Evolutionary conservation across 2,797 vertebrate species (phyloP).

Genomic region (Chiroxiphia lanceolata): DNA sequence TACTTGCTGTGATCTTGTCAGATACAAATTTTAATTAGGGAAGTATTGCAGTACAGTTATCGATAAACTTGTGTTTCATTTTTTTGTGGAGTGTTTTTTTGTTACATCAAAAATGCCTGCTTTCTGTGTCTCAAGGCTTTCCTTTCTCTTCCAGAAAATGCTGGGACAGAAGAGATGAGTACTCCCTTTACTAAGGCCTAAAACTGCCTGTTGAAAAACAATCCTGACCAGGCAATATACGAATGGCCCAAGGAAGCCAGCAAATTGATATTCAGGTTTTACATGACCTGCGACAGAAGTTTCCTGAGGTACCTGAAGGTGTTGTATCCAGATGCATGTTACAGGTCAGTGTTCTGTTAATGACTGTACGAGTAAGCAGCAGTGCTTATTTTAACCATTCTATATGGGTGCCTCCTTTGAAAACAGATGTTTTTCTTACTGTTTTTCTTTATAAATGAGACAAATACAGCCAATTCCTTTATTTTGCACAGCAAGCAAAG

Average conservation of each 20-base stretch:
- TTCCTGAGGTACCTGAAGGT: conserved; percentile 97
- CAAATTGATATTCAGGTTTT: conserved; percentile 99
- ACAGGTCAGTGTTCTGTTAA: conserved; percentile 84
- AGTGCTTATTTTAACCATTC: not conserved
- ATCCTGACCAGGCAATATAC: conserved; percentile 91
- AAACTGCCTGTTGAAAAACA: conserved; percentile 82
- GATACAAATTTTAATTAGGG: not conserved
- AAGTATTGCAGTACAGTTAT: not conserved
- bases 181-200: conserved; percentile 81
- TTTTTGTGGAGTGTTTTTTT: not conserved
- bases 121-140: conserved; percentile 28
- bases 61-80: not conserved
- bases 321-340: conserved; percentile 97
- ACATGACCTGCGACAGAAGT: conserved; percentile 98
- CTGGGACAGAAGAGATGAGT: conserved; percentile 85
- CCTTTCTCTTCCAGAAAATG: conserved; percentile 83
- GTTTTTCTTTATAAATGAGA: not conserved
- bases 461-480: not conserved
- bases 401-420: not conserved
- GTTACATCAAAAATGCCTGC: not conserved
- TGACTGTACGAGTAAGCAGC: not conserved
- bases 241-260: conserved; percentile 99
- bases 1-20: not conserved
- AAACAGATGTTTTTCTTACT: not conserved
- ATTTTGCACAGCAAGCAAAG: not conserved